Base-by-base conservation (phyloP, 2,888 invertebrate species). In the Melanostoma scalare region DNA sequence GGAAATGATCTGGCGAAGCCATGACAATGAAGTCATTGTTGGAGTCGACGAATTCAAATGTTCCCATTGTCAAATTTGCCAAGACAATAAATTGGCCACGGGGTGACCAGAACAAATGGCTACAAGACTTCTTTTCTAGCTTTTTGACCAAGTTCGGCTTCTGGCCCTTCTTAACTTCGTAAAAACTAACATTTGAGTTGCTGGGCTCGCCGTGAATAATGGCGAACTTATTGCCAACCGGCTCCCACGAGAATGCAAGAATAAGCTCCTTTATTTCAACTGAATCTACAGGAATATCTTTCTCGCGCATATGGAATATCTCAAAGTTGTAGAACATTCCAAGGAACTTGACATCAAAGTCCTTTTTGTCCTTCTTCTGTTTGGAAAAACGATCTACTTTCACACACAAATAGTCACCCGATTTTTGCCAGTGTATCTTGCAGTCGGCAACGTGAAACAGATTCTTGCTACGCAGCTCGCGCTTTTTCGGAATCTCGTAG, bases 321-420 rank as follows among this genome's bases (percentile, higher is more conserved):
- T 99, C 99, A 92, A 99, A 98, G 91, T 99, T 99, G 92, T 97
- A 98, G 88, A 98, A 98, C 95, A 98, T 96, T 86, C 99, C 98
- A 56, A 97, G 95, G 91, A 98, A 99, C 91, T 99, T 99, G 40
- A 95, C 94, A 87, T 98, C 98, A 69, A 95, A 94, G 88, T 96
- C 96, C 85, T 95, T 95, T 87, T 98, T 97, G 89, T 99, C 98
- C 89, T 98, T 98, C 88, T 97, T 96, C n/a, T 95, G 94, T 92
- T 98, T 98, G 3, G 96, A 95, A 91, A 94, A 94, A n/a, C 94
- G 93, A 90, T 97, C 97, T 0, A 97, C 91, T 92, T 99, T 99
- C 0, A 99, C 99, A 88, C 99, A 99, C 35, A 99, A 93, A 90
- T 98, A 98, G 90, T 99, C 98, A 0, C 99, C 99, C 33, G 95